Evolutionary conservation across 2,113 vertebrate genomes (phyloP).

Genomic region (Orientallactaga bullata): DNA sequence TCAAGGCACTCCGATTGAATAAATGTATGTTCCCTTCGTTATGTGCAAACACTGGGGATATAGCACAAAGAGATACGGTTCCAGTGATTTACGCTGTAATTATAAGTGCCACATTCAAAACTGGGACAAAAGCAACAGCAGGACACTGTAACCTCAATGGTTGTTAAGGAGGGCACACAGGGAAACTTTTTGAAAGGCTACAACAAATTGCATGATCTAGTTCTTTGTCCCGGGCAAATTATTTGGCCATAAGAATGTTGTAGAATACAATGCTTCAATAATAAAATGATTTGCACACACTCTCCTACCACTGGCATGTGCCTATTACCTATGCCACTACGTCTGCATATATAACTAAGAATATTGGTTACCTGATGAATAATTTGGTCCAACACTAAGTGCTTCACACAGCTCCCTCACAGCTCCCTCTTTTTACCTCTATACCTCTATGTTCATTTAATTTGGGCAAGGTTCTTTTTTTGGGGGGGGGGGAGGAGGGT

Average conservation of each 20-base stretch:
- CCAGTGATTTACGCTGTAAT: background rate
- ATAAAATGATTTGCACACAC: background rate
- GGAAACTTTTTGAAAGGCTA: constrained; percentile 49
- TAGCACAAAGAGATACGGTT: background rate
- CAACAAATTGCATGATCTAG: background rate
- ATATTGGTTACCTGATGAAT: background rate
- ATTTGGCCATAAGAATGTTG: background rate
- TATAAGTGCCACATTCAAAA: constrained; percentile 36
- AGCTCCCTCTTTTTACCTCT: background rate
- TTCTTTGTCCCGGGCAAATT: constrained; percentile 54
- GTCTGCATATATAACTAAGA: background rate
- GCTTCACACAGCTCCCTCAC: background rate
- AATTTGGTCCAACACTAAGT: background rate
- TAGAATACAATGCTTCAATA: background rate
- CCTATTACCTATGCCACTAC: background rate
- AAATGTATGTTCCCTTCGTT: background rate
- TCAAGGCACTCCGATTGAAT: background rate
- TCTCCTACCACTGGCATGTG: background rate
- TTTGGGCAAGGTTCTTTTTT: background rate
- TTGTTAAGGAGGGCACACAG: constrained; percentile 12
- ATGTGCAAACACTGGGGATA: background rate
- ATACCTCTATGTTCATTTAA: too few relatives aligned
- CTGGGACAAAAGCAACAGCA: constrained; percentile 21
- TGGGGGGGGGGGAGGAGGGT: too few relatives aligned
- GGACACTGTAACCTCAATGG: background rate